A percentile compares a stretch with the other conserved stretches of the same genome.
These are phyloP conservation scores for Microplitis demolitor DNA, from an alignment of 1,140 invertebrate genomes.

Conservation along the genomic window DNA sequence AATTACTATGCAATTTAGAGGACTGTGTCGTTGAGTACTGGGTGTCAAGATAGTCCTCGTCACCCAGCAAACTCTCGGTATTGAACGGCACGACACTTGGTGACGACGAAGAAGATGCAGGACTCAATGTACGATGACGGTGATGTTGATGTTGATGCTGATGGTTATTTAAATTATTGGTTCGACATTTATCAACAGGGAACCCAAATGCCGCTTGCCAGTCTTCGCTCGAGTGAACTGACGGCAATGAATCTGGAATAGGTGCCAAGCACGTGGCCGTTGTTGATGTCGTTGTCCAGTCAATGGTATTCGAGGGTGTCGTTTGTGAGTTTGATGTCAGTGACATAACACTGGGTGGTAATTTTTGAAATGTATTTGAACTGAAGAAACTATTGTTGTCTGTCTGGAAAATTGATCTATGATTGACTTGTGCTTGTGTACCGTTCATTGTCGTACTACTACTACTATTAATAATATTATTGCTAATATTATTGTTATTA, in stretches of 20 bases:
- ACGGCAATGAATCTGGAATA: constrained; percentile 63
- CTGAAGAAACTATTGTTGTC: constrained; percentile 67
- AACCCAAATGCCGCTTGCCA: constrained; percentile 66
- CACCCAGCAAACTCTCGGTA: constrained; percentile 51
- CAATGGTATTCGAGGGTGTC: constrained; percentile 47
- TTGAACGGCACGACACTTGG: constrained; percentile 47
- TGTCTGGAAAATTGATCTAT: constrained; percentile 61
- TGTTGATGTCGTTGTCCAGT: constrained; percentile 58
- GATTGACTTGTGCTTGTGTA: constrained; percentile 54
- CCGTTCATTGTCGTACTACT: constrained; percentile 35
- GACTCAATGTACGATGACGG: too few species aligned
- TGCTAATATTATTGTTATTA: background rate
- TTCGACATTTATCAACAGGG: constrained; percentile 50
- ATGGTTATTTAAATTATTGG: constrained; percentile 45
- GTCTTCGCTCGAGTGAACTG: constrained; percentile 63
- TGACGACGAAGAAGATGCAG: constrained; percentile 39
- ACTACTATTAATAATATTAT: background rate
- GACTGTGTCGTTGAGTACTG: constrained; percentile 41
- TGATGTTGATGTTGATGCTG: constrained; percentile 22
- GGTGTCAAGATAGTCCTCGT: constrained; percentile 50
- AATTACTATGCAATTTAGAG: constrained; percentile 41
- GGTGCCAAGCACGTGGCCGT: constrained; percentile 48
- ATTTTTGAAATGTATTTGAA: constrained; percentile 63
- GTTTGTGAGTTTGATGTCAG: constrained; percentile 46
- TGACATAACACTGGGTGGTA: constrained; percentile 47